phyloP scores from a whole-genome alignment of 2,797 vertebrate species.

The Rhynchonycteris naso region DNA sequence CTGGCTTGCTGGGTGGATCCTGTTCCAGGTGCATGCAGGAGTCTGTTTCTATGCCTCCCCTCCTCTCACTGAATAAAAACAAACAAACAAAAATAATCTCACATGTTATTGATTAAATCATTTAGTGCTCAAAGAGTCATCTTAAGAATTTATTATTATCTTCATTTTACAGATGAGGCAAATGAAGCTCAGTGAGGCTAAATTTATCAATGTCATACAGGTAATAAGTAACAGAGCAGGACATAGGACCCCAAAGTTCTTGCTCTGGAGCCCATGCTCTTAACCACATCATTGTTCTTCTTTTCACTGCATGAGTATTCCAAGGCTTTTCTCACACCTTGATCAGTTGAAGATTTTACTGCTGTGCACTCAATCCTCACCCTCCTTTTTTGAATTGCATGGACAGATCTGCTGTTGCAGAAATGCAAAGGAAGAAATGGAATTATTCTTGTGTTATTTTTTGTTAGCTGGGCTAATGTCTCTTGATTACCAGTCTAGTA shows the following conservation, averaged over 20 bases:
- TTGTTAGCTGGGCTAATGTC: background rate
- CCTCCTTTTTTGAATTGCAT: background rate
- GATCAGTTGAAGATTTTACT: background rate
- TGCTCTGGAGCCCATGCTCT: background rate
- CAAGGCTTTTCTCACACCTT: background rate
- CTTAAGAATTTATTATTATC: background rate
- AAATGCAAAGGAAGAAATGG: background rate
- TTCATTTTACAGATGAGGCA: background rate
- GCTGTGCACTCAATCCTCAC: background rate
- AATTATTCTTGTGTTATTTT: background rate
- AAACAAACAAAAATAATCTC: background rate
- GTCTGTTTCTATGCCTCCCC: too few species aligned
- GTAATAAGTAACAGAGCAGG: background rate
- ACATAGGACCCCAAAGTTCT: background rate
- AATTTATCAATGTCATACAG: background rate
- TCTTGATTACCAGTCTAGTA: background rate
- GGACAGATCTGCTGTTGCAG: background rate
- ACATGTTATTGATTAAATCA: background rate
- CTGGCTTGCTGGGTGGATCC: too few species aligned
- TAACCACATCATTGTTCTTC: background rate
- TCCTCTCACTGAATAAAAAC: too few species aligned
- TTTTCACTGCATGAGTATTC: background rate
- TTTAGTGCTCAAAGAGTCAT: background rate
- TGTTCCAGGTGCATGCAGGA: too few species aligned
- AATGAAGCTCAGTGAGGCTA: constrained; percentile 1